These are phyloP conservation scores for Oostethus manadensis DNA, from an alignment of 2,113 vertebrate species.

Conservation along the genomic window DNA sequence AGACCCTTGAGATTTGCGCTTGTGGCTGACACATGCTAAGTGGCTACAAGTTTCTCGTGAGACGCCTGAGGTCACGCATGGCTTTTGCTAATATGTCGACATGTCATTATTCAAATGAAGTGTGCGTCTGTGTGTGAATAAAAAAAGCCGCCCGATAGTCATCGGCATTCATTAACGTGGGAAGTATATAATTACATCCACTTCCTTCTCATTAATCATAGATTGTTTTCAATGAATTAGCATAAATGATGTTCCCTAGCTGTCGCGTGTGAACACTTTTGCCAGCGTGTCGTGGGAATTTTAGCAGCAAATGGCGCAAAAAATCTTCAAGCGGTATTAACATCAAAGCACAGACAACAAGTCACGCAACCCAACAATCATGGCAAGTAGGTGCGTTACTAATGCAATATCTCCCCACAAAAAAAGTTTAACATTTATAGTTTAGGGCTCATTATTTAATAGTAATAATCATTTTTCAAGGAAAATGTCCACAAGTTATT, in stretches of 20 bases:
- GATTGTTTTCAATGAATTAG: conserved; percentile 18
- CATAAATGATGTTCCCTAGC: not conserved
- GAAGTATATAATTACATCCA: conserved; percentile 22
- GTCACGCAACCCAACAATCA: too few relatives aligned
- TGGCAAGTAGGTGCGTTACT: too few relatives aligned
- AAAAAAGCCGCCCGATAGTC: conserved; percentile 16
- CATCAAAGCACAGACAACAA: too few relatives aligned
- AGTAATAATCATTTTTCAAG: too few relatives aligned
- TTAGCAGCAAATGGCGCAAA: too few relatives aligned
- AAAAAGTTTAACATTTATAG: too few relatives aligned
- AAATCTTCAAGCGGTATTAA: too few relatives aligned
- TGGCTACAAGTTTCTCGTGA: conserved; percentile 37
- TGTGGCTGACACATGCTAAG: conserved; percentile 16
- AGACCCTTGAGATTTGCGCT: conserved; percentile 19
- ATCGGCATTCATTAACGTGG: conserved; percentile 33
- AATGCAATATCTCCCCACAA: too few relatives aligned
- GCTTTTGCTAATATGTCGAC: conserved; percentile 49
- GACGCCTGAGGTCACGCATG: conserved; percentile 38
- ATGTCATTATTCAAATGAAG: conserved; percentile 57
- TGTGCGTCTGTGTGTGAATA: conserved; percentile 1
- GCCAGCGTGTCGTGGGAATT: too few relatives aligned
- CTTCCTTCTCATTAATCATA: conserved; percentile 22
- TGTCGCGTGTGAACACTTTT: too few relatives aligned
- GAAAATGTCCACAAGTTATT: too few relatives aligned
- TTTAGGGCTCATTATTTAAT: too few relatives aligned